Percentiles rank a stretch among this genome's conserved stretches.
Conservation (phyloP, 2,797 vertebrate genomes). For the Danio choprae region DNA sequence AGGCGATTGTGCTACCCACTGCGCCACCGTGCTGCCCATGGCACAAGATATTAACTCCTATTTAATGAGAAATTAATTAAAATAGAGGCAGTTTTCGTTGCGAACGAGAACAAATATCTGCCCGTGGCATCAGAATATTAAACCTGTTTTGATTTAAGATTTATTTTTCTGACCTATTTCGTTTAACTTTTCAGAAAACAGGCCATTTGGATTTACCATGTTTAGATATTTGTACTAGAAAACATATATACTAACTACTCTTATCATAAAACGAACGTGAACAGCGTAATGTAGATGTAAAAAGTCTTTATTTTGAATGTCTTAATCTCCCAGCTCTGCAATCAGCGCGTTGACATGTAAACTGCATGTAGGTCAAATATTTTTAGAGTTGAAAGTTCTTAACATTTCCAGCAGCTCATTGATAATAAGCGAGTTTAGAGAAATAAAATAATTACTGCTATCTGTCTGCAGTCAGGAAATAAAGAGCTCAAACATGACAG, state of each 20-base stretch:
- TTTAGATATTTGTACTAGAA: background rate
- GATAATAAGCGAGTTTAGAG: constrained; percentile 3
- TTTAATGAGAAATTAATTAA: too few species aligned
- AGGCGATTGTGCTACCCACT: too few species aligned
- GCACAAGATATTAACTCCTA: too few species aligned
- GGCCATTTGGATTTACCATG: too few species aligned
- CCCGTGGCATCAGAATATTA: too few species aligned
- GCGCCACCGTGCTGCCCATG: too few species aligned
- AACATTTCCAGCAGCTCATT: background rate
- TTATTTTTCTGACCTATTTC: too few species aligned
- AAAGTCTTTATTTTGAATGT: background rate
- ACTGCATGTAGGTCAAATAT: background rate
- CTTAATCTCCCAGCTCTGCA: background rate
- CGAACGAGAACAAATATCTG: too few species aligned
- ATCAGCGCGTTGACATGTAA: background rate
- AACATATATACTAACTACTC: background rate
- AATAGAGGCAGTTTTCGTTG: too few species aligned
- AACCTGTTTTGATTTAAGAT: too few species aligned
- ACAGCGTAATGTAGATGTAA: background rate
- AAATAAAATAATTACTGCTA: background rate
- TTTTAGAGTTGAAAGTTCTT: background rate
- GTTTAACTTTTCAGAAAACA: too few species aligned
- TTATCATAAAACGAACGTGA: background rate
- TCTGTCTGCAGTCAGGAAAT: background rate
- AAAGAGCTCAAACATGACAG: background rate